Percentiles rank a stretch among this genome's conserved stretches.
These are phyloP conservation scores for Caenorhabditis elegans DNA, from an alignment of 1,140 invertebrate species.

Conservation along the genomic window DNA sequence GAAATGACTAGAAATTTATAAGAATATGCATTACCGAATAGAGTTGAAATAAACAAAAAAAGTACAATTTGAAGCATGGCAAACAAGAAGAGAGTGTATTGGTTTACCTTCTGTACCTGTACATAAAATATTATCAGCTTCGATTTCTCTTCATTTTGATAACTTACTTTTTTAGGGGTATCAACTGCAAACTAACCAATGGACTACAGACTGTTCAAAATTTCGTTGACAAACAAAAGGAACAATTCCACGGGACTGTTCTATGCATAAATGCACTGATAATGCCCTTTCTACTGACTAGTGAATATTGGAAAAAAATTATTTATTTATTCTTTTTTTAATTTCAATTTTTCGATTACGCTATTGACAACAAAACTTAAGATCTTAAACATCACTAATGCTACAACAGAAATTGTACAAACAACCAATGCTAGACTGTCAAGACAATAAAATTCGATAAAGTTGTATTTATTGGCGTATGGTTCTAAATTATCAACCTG, in stretches of 20 bases:
- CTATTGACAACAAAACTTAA: neutral
- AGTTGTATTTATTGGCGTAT: neutral
- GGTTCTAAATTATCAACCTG: neutral
- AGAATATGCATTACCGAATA: neutral
- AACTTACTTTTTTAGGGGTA: neutral
- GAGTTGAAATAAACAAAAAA: neutral
- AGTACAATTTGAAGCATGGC: neutral
- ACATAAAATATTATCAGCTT: conserved; percentile 14
- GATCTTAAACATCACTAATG: neutral
- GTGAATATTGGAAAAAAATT: neutral
- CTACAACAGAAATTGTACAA: neutral
- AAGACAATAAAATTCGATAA: conserved; percentile 20
- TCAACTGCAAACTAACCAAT: too few species aligned
- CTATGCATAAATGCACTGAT: neutral
- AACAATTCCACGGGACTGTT: neutral
- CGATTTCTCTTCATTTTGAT: conserved; percentile 6
- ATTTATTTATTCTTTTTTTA: neutral
- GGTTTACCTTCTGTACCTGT: neutral
- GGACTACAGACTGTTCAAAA: too few species aligned
- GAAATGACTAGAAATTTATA: conserved; percentile 9
- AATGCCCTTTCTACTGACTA: neutral
- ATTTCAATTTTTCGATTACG: neutral
- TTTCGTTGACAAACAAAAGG: neutral
- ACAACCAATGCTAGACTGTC: neutral
- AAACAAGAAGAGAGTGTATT: neutral